Evolutionary conservation across 2,888 invertebrate species (phyloP), one percentile per base, ranked within the genome.

Genomic region (Seira ritae): DNA sequence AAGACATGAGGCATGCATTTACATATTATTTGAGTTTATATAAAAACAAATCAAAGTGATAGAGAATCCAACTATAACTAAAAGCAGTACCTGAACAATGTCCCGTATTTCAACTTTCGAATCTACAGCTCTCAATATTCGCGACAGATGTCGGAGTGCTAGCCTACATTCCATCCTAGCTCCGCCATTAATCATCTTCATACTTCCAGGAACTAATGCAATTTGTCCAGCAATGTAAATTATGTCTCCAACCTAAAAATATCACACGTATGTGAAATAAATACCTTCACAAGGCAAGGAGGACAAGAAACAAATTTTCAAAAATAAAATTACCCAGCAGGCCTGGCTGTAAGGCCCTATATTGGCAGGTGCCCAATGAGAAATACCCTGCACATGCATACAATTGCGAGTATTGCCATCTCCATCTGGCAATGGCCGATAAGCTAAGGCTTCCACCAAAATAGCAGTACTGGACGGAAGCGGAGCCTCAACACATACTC

Each of bases 361-460:
- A 90, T 97, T 98, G 84, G 98, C 97, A 0, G 98, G 98, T n/a
- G 98, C 97, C 98, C 98, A 98, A 91, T 98, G 97, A 31, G 97
- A 98, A 89, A 98, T 94, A 85, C 97, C 95, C 91, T 98, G 98
- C 60, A 98, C 97, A 90, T 98, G 98, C 95, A 98, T 96, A 6
- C 96, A 96, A 85, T 94, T 92, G 84, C 95, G 80, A n/a, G 77
- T 93, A 83, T 86, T 87, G 31, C 85, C 85, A 68, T 84, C 86
- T 42, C 84, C 84, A 67, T 79, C 85, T 8, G 82, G 80, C 15
- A 81, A 69, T 31, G 86, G 71, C 86, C 90, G 92, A 91, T 93
- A 94, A 23, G 94, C 94, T 74, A 95, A 92, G 79, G 95, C 96
- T 90, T 96, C 96, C 89, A 97, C 91, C 82, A 95, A 92, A 72